A percentile compares a stretch with the other conserved stretches of the same genome.
These are phyloP conservation scores for Protonemura montana DNA, from an alignment of 2,888 invertebrate species.

Conservation along the genomic window DNA sequence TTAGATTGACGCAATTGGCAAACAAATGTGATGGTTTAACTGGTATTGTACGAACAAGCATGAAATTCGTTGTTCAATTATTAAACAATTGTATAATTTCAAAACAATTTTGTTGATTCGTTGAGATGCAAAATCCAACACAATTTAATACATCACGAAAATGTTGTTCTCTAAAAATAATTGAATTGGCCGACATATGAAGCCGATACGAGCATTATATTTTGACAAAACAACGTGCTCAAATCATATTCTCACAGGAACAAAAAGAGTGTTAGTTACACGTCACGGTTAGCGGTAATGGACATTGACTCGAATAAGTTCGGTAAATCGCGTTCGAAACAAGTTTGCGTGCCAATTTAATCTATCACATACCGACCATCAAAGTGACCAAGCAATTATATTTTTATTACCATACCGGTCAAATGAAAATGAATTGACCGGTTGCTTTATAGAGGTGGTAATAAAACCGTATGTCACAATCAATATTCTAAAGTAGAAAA, in stretches of 20 bases:
- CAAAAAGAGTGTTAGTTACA: neutral
- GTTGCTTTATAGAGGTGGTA: neutral
- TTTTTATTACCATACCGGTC: neutral
- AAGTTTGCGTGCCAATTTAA: neutral
- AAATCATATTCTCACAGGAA: neutral
- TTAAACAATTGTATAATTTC: neutral
- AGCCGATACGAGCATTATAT: neutral
- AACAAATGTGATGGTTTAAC: too few species aligned
- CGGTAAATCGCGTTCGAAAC: neutral
- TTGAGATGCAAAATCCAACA: neutral
- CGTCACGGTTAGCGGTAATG: neutral
- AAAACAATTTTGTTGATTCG: neutral
- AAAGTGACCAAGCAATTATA: conserved; percentile 15
- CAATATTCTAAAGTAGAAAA: neutral
- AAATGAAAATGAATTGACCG: neutral
- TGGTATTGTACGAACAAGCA: too few species aligned
- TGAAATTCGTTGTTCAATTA: neutral
- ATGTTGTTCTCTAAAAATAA: neutral
- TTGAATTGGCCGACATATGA: neutral
- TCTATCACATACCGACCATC: conserved; percentile 7
- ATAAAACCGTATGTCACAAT: conserved; percentile 7
- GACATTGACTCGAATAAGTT: neutral
- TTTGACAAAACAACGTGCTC: neutral
- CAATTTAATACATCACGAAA: neutral
- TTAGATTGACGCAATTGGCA: too few species aligned